phyloP scores from a whole-genome alignment of 1,140 invertebrate species.

The Scaptomyza hsui region DNA sequence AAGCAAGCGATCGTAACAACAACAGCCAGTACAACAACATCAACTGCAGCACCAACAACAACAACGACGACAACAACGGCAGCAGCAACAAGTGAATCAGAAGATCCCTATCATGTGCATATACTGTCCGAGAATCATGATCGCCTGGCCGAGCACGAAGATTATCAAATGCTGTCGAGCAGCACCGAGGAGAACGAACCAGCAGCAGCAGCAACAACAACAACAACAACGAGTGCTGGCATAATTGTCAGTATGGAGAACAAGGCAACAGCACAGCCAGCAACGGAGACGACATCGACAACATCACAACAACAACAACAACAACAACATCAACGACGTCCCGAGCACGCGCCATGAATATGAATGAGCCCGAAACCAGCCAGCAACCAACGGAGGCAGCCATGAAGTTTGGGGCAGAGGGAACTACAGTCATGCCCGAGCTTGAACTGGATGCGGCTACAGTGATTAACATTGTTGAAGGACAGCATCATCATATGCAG shows the following conservation, averaged over 20 bases:
- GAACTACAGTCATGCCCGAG: slow-evolving; percentile 54
- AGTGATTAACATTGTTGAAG: slow-evolving; percentile 80
- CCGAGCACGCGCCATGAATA: slow-evolving; percentile 82
- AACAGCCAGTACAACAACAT: slow-evolving; percentile 32
- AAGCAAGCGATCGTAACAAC: slow-evolving; percentile 22
- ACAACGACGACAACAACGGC: slow-evolving; percentile 35
- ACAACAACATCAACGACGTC: slow-evolving; percentile 47
- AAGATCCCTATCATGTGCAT: slow-evolving; percentile 83
- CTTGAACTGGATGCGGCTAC: slow-evolving; percentile 32
- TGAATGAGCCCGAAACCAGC: slow-evolving; percentile 62
- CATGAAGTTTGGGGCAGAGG: slow-evolving; percentile 31
- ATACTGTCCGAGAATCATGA: slow-evolving; percentile 83
- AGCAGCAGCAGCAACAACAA: slow-evolving; percentile 29
- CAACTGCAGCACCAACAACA: slow-evolving; percentile 16
- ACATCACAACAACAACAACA: slow-evolving; percentile 55
- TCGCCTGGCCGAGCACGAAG: slow-evolving; percentile 82
- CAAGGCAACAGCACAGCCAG: slow-evolving; percentile 66
- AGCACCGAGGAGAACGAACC: slow-evolving; percentile 64
- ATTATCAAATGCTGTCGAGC: slow-evolving; percentile 82
- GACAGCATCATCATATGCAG: slow-evolving; percentile 57
- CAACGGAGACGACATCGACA: slow-evolving; percentile 50
- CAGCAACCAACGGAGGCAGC: slow-evolving; percentile 22
- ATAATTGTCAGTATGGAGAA: slow-evolving; percentile 75
- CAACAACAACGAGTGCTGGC: slow-evolving; percentile 38
- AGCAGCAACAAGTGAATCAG: slow-evolving; percentile 49